A percentile compares a stretch with the other conserved stretches of the same genome.
Conservation (phyloP, 1,140 invertebrate species). For the Lepidurus apus region DNA sequence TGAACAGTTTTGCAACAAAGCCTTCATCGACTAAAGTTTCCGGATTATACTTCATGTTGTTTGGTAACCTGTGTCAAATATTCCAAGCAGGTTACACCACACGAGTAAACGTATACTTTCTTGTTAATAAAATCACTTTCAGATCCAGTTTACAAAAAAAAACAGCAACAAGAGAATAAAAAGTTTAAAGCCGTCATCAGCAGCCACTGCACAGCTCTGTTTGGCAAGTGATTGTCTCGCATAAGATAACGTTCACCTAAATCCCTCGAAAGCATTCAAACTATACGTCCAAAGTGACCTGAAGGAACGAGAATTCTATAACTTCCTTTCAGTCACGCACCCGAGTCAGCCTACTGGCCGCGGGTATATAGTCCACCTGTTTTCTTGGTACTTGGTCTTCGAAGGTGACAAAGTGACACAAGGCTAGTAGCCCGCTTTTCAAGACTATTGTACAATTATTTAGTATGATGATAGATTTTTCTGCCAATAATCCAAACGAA, state of each 20-base stretch:
- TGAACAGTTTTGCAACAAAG: constrained; percentile 62
- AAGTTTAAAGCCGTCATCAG: background rate
- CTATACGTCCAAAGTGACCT: background rate
- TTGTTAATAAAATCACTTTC: background rate
- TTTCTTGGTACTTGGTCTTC: background rate
- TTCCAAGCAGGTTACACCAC: background rate
- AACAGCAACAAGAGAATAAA: background rate
- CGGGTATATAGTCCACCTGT: background rate
- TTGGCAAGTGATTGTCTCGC: background rate
- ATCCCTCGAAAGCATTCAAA: background rate
- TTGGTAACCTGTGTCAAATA: background rate
- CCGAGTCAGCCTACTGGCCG: background rate
- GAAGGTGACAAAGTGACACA: background rate
- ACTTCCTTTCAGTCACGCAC: background rate
- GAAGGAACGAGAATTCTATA: background rate
- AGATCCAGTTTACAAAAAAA: background rate
- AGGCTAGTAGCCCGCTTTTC: background rate
- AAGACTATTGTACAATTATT: background rate
- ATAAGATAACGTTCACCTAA: background rate
- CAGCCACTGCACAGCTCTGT: background rate
- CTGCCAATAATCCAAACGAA: no score
- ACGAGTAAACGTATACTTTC: background rate
- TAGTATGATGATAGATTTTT: no score
- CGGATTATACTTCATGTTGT: background rate
- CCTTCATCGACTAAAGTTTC: constrained; percentile 10